phyloP scores from a whole-genome alignment of 1,140 invertebrate genomes.

The Drosophila bipectinata region DNA sequence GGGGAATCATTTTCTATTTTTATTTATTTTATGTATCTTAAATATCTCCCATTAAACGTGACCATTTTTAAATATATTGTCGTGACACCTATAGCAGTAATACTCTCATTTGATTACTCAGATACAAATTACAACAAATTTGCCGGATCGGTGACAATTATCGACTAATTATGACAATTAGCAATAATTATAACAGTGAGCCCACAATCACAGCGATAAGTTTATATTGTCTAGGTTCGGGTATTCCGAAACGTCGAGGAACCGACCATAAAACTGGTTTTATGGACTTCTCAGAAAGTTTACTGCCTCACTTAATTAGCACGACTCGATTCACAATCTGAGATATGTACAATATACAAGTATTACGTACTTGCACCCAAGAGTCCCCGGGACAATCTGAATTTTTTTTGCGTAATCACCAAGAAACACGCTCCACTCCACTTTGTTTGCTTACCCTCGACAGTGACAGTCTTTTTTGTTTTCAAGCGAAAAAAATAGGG shows the following conservation, averaged over 20 bases:
- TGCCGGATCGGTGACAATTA: slow-evolving; percentile 21
- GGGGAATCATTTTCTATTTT: no score
- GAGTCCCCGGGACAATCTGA: not conserved
- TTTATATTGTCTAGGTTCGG: slow-evolving; percentile 47
- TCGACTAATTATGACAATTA: slow-evolving; percentile 30
- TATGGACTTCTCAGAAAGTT: slow-evolving; percentile 36
- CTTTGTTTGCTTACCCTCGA: slow-evolving; percentile 30
- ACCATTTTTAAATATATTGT: not conserved
- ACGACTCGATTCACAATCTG: slow-evolving; percentile 37
- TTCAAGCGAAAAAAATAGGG: not conserved
- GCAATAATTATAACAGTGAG: slow-evolving; percentile 18
- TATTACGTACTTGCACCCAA: slow-evolving; percentile 25
- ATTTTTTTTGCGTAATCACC: slow-evolving; percentile 13
- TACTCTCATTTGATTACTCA: not conserved
- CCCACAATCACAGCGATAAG: slow-evolving; percentile 34
- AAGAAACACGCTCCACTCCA: slow-evolving; percentile 19
- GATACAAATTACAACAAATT: not conserved
- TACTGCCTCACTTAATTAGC: slow-evolving; percentile 37
- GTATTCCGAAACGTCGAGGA: slow-evolving; percentile 5
- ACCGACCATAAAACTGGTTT: slow-evolving; percentile 20
- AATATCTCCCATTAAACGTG: not conserved
- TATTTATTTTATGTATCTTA: no score
- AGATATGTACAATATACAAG: not conserved
- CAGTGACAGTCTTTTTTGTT: not conserved
- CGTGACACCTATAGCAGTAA: not conserved